Base-by-base conservation (phyloP, 2,888 invertebrate species). In the Hydrotaea cyrtoneurina region DNA sequence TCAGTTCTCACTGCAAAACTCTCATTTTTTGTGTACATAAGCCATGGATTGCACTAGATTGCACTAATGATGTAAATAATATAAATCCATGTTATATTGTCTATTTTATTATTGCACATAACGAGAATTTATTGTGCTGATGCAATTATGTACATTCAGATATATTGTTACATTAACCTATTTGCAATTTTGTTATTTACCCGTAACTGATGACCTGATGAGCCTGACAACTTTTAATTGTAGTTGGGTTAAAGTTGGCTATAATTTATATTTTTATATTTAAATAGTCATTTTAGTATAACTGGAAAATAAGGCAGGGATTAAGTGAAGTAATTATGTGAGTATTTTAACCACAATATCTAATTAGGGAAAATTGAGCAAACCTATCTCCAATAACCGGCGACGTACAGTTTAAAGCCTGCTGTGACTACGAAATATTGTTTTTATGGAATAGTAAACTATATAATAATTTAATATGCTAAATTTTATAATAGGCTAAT, bases 161-260 rank as follows among this genome's bases (percentile, higher is more conserved):
- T n/a, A 62, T 26, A 62, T 62, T 62, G 62, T 36, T 31, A 62
- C 31, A 62, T 36, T 62, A 62, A 62, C 62, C 62, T 62, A 62
- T 3, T 62, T 62, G 62, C 31, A 43, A 13, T 43, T 7, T 31
- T 31, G 31, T 31, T 31, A 7, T 31, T 4, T 31, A 31, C 31
- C 31, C 2, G 31, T 7, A 31, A 31, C 7, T 31, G 31, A 31
- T 31, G 31, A 31, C 31, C 31, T 7, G 31, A 31, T 31, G 31
- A 31, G 7, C 7, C 2, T 31, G 31, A 31, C 31, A 31, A 43
- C 10, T 7, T 43, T 43, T 7, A 13, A 7, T 43, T 13, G 43
- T 11, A 15, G 10, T 43, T 43, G 43, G 15, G 43, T 2, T 13
- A 15, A 43, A 43, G 10, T 10, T 43, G 5, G 10, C 3, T 10